Evolutionary conservation across 2,888 invertebrate genomes (phyloP).

Genomic region (Dolichopus griseipennis): DNA sequence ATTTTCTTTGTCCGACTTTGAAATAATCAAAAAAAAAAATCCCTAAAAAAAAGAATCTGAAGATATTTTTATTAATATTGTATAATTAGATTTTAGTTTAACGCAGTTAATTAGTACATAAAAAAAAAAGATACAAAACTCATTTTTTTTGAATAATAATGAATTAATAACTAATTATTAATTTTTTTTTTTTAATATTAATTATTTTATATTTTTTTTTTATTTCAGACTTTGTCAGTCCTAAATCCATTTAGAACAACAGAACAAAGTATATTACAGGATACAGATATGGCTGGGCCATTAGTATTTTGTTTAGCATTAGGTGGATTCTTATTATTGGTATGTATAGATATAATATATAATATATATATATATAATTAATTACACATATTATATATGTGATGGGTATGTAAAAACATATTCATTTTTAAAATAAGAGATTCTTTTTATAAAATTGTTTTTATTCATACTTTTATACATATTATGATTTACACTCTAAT

Average conservation of each 20-base stretch:
- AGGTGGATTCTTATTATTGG: slow-evolving; percentile 51
- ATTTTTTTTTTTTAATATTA: neutral
- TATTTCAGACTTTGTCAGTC: slow-evolving; percentile 55
- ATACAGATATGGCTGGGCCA: slow-evolving; percentile 68
- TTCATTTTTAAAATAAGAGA: too few species aligned
- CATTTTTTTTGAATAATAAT: too few species aligned
- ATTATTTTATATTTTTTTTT: slow-evolving; percentile 10
- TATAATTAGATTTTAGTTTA: neutral
- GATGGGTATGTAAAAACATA: too few species aligned
- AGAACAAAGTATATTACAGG: slow-evolving; percentile 51
- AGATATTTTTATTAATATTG: neutral
- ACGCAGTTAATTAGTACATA: neutral
- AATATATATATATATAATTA: too few species aligned
- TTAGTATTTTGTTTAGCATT: slow-evolving; percentile 66
- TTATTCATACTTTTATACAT: too few species aligned
- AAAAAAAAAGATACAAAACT: neutral
- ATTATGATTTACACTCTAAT: too few species aligned
- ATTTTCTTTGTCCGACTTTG: too few species aligned
- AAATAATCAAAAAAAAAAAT: neutral
- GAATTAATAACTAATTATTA: neutral
- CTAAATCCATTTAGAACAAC: slow-evolving; percentile 57
- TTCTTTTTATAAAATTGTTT: too few species aligned
- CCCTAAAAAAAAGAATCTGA: neutral
- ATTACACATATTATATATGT: too few species aligned
- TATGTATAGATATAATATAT: slow-evolving; percentile 29